Percentiles rank a stretch among this genome's conserved stretches.
Evolutionary conservation across 37 sponge, comb jelly and placozoan species (phyloP).

Genomic region (Diacarnus erythraeanus): DNA sequence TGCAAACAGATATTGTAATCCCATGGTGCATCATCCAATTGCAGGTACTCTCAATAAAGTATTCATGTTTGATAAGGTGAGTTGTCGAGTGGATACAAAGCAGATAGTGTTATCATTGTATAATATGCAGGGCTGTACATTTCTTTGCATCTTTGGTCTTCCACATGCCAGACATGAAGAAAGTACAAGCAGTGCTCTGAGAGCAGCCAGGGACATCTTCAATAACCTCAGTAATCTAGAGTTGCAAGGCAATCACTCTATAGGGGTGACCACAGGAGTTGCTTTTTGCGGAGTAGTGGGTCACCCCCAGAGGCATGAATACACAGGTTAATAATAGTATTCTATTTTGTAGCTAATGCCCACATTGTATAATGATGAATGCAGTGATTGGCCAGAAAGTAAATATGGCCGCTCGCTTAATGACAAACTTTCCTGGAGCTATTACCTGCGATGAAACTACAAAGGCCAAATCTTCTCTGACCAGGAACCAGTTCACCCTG

Average conservation of each 20-base stretch:
- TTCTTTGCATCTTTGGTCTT: conserved; percentile 92
- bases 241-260: conserved; percentile 56
- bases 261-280: conserved; percentile 90
- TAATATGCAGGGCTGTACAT: conserved; percentile 79
- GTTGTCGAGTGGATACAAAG: no score
- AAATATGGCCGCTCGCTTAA: conserved; percentile 94
- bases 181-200: conserved; percentile 72
- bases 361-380: neutral
- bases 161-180: conserved; percentile 90
- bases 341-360: neutral
- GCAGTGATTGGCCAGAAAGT: conserved; percentile 92
- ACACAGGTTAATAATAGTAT: conserved; percentile 60
- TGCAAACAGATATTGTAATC: conserved; percentile 1
- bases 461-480: conserved; percentile 60
- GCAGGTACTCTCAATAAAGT: conserved; percentile 87
- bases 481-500: conserved; percentile 53
- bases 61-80: conserved; percentile 94
- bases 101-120: neutral
- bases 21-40: neutral
- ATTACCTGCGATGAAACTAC: conserved; percentile 90
- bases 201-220: conserved; percentile 72
- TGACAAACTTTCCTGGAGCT: conserved; percentile 83
- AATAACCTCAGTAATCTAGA: conserved; percentile 27
- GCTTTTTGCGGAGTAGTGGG: conserved; percentile 97
- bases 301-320: conserved; percentile 91